These are phyloP conservation scores for Sepioteuthis lessoniana DNA, from an alignment of 2,888 invertebrate species.

Conservation along the genomic window DNA sequence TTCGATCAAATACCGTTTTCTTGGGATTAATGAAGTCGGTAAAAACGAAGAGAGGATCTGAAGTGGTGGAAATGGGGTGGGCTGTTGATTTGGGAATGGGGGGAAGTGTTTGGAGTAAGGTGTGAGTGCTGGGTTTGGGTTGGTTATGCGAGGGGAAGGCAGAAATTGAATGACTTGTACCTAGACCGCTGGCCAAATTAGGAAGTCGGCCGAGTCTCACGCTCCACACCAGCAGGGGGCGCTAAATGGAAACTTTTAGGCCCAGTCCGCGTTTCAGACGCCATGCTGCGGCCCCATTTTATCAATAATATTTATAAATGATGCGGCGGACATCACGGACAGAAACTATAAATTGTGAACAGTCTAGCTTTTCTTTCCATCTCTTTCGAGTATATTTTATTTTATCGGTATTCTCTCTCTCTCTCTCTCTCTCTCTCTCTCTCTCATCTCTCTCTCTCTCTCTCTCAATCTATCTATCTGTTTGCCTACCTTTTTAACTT, in stretches of 20 bases:
- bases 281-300: conserved; percentile 33
- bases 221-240: conserved; percentile 20
- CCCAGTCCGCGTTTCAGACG: conserved; percentile 33
- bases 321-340: conserved; percentile 33
- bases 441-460: not conserved
- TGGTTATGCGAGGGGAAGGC: not conserved
- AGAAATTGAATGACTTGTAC: conserved; percentile 33
- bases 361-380: not conserved
- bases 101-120: not conserved
- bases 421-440: not conserved
- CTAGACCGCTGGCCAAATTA: conserved; percentile 33
- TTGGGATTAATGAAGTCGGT: conserved; percentile 33
- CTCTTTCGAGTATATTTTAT: not conserved
- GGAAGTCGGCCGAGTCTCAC: conserved; percentile 23
- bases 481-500: not conserved
- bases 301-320: conserved; percentile 33
- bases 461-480: not conserved
- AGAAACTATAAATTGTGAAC: conserved; percentile 33
- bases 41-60: conserved; percentile 20
- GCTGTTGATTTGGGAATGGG: not conserved
- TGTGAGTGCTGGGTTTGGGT: not conserved
- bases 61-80: not conserved
- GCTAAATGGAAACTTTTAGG: conserved; percentile 33
- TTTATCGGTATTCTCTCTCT: not conserved
- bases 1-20: conserved; percentile 33